phyloP scores from a whole-genome alignment of 2,113 vertebrate genomes.

The Gasterosteus nipponicus region DNA sequence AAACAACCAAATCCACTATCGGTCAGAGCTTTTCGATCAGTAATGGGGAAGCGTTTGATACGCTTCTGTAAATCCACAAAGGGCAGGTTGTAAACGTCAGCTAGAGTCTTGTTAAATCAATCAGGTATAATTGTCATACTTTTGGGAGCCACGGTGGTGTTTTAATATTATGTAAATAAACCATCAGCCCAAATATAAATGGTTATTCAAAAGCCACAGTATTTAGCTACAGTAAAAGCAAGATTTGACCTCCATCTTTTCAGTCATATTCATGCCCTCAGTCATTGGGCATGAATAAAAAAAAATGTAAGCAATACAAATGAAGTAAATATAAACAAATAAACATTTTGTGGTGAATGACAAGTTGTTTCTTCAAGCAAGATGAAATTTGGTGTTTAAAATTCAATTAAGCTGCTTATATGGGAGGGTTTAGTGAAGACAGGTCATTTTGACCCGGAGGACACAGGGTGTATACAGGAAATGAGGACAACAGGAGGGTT shows the following conservation, averaged over 20 bases:
- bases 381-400: too few species aligned
- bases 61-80: conserved; percentile 1
- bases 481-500: too few species aligned
- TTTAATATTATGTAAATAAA: not conserved
- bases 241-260: not conserved
- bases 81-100: not conserved
- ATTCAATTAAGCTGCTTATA: too few species aligned
- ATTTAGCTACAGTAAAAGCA: not conserved
- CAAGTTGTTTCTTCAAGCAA: too few species aligned
- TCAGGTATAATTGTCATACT: not conserved
- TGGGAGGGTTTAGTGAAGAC: too few species aligned
- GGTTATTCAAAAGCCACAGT: not conserved
- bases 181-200: not conserved
- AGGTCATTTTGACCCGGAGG: too few species aligned
- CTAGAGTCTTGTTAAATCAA: not conserved
- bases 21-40: conserved; percentile 10
- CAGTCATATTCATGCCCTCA: too few species aligned
- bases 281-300: too few species aligned
- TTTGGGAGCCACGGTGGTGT: not conserved
- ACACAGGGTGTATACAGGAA: too few species aligned
- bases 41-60: not conserved
- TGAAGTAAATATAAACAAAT: too few species aligned
- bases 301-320: too few species aligned
- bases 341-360: too few species aligned
- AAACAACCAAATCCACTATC: conserved; percentile 19